Percentiles rank a stretch among this genome's conserved stretches.
phyloP scores from a whole-genome alignment of 2,113 vertebrate genomes.

The Mobula birostris region DNA sequence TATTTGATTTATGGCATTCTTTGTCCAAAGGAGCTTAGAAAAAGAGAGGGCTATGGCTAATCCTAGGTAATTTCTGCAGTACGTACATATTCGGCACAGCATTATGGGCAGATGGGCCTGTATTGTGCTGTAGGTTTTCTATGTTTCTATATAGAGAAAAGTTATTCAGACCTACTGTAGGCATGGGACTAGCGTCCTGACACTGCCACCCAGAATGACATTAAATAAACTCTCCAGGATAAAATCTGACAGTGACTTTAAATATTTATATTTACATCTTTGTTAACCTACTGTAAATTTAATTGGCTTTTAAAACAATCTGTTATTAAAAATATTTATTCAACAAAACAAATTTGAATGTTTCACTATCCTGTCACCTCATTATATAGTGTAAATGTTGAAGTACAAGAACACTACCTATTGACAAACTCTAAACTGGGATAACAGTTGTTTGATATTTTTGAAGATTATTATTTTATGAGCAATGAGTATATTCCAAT shows the following conservation, averaged over 20 bases:
- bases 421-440: not conserved
- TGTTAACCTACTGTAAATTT: not conserved
- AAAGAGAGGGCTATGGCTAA: too few species aligned
- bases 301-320: not conserved
- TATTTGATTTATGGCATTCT: not conserved
- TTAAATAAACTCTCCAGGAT: not conserved
- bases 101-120: too few species aligned
- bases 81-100: too few species aligned
- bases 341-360: not conserved
- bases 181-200: not conserved
- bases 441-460: too few species aligned
- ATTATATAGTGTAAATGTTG: not conserved
- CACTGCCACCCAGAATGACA: not conserved
- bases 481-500: too few species aligned
- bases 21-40: not conserved
- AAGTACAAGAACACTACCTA: too few species aligned
- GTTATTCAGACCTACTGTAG: not conserved
- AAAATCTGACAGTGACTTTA: not conserved
- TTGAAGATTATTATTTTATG: too few species aligned
- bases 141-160: not conserved
- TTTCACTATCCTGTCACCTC: not conserved
- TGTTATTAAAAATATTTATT: not conserved
- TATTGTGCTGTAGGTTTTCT: too few species aligned
- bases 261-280: not conserved
- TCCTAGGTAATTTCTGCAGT: too few species aligned